Conservation (phyloP, 1,140 invertebrate species). For the Oscheius sp. region DNA sequence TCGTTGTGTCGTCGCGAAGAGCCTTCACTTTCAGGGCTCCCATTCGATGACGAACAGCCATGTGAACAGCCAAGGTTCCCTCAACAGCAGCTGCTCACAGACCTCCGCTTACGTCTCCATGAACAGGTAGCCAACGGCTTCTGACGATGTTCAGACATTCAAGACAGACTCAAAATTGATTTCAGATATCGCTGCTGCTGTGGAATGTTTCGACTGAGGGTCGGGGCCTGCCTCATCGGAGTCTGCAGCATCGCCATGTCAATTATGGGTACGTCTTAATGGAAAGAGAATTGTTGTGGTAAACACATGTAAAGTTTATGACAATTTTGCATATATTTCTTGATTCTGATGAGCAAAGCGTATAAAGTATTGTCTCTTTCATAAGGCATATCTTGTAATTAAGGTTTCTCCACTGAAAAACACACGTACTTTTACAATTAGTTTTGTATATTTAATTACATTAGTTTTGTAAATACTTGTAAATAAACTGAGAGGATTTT, state of each 20-base stretch:
- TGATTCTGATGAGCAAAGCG: too few relatives aligned
- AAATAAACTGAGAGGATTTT: too few relatives aligned
- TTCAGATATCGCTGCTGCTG: constrained; percentile 5
- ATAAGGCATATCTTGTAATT: too few relatives aligned
- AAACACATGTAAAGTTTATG: too few relatives aligned
- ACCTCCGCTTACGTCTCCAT: not conserved
- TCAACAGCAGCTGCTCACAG: not conserved
- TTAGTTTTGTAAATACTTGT: too few relatives aligned
- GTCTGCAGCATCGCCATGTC: not conserved
- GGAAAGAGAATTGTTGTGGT: too few relatives aligned
- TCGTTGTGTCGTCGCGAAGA: not conserved
- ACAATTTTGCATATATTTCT: too few relatives aligned
- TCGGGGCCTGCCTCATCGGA: not conserved
- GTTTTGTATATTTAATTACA: too few relatives aligned
- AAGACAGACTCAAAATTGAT: not conserved
- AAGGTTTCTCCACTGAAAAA: too few relatives aligned
- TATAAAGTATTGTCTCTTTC: too few relatives aligned
- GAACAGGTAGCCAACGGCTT: not conserved
- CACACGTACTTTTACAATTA: too few relatives aligned
- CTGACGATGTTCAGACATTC: too few relatives aligned
- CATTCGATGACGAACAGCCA: not conserved
- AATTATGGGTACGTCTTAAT: not conserved
- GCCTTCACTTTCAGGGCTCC: not conserved
- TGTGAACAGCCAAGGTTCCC: not conserved
- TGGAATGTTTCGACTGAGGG: not conserved